A percentile compares a stretch with the other conserved stretches of the same genome.
These are phyloP conservation scores for Anabas testudineus DNA, from an alignment of 2,797 vertebrate genomes.

Conservation along the genomic window DNA sequence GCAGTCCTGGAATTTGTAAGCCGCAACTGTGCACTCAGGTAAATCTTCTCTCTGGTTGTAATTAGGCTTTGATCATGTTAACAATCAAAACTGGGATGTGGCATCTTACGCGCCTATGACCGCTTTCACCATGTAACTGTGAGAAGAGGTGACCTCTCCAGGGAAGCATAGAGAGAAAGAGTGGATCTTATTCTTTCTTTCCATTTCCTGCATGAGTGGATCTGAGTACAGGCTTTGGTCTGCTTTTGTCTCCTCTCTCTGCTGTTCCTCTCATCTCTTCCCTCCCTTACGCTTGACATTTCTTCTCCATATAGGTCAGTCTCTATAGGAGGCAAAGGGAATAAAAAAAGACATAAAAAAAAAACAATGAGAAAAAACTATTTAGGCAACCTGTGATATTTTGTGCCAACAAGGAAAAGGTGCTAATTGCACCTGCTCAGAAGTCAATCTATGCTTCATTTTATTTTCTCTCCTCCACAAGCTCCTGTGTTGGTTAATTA, in stretches of 20 bases:
- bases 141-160: constrained; percentile 65
- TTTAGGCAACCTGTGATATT: constrained; percentile 69
- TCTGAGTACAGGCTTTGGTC: constrained; percentile 74
- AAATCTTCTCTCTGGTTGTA: constrained; percentile 62
- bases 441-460: constrained; percentile 47
- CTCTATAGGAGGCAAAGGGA: constrained; percentile 62
- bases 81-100: constrained; percentile 45
- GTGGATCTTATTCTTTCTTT: constrained; percentile 75
- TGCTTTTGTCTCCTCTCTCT: constrained; percentile 76
- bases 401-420: constrained; percentile 53
- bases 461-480: constrained; percentile 44
- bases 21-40: constrained; percentile 4
- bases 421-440: constrained; percentile 74
- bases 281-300: constrained; percentile 80
- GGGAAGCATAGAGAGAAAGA: constrained; percentile 43
- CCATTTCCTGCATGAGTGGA: constrained; percentile 81
- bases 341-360: constrained; percentile 14
- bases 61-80: constrained; percentile 64
- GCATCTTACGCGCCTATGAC: constrained; percentile 47
- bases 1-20: constrained; percentile 11
- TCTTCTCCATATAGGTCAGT: constrained; percentile 84
- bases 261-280: constrained; percentile 69
- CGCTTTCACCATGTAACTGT: constrained; percentile 35
- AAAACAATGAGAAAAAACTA: constrained; percentile 65
- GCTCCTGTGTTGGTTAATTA: constrained; percentile 71